Evolutionary conservation across 2,113 vertebrate genomes (phyloP).

Genomic region (Sardina pilchardus): DNA sequence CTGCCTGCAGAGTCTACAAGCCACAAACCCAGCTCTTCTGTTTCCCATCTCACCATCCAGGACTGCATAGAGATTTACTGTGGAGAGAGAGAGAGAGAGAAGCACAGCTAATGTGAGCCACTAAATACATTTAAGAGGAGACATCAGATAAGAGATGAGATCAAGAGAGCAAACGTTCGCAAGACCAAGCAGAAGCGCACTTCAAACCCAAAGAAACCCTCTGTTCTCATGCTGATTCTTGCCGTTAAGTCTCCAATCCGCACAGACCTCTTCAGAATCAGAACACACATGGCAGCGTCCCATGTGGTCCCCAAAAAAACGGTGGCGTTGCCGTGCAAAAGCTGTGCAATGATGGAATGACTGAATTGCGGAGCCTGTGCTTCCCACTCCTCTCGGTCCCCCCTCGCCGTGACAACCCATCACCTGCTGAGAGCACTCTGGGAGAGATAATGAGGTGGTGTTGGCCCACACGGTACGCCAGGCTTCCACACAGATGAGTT

Average conservation of each 20-base stretch:
- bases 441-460: neutral
- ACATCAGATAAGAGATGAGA: neutral
- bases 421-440: neutral
- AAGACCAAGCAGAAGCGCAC: neutral
- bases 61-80: constrained; percentile 17
- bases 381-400: neutral
- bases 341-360: neutral
- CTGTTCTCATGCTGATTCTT: neutral
- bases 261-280: neutral
- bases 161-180: neutral
- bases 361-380: neutral
- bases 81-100: neutral
- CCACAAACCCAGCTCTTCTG: neutral
- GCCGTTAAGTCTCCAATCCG: neutral
- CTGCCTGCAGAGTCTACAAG: neutral
- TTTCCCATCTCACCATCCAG: neutral
- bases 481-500: neutral
- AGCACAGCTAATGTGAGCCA: neutral
- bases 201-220: neutral
- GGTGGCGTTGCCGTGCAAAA: neutral
- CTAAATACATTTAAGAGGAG: neutral
- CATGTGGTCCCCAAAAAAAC: neutral
- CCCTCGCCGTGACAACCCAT: no score
- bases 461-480: neutral
- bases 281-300: neutral